Conservation (phyloP, 92 coral and sea anemone genomes). For the Palythoa caribaeorum region DNA sequence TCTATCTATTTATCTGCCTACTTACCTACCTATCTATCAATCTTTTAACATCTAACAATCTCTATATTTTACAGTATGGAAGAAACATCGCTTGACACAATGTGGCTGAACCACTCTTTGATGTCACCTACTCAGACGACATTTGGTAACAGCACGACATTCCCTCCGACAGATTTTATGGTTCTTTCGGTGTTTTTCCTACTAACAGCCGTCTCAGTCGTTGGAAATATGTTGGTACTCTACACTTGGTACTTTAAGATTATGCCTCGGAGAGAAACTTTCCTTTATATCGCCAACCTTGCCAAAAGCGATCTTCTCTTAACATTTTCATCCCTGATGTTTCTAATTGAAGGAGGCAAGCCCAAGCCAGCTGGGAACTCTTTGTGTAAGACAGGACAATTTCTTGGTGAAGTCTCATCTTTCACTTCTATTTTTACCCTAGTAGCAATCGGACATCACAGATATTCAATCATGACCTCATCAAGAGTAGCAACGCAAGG, state of each 20-base stretch:
- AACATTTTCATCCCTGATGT: neutral
- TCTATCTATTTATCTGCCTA: too few relatives aligned
- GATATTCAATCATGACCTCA: neutral
- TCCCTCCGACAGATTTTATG: neutral
- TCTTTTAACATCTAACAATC: too few relatives aligned
- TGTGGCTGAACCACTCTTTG: neutral
- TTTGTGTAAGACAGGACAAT: neutral
- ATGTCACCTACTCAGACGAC: neutral
- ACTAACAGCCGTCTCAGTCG: neutral
- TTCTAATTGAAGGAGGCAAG: neutral
- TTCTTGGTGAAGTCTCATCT: neutral
- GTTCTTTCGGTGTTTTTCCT: neutral
- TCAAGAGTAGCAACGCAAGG: neutral
- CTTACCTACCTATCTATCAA: too few relatives aligned
- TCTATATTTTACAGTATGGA: too few relatives aligned
- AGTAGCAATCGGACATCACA: neutral
- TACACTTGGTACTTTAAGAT: neutral
- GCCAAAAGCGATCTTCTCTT: slow-evolving; percentile 11
- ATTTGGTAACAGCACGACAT: neutral
- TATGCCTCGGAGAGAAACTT: neutral
- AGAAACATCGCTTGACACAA: neutral
- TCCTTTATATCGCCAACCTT: neutral
- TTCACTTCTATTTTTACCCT: neutral
- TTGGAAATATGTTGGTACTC: neutral
- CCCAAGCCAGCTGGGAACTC: neutral